Evolutionary conservation across 1,140 invertebrate species (phyloP).

Genomic region (Belonocnema kinseyi): DNA sequence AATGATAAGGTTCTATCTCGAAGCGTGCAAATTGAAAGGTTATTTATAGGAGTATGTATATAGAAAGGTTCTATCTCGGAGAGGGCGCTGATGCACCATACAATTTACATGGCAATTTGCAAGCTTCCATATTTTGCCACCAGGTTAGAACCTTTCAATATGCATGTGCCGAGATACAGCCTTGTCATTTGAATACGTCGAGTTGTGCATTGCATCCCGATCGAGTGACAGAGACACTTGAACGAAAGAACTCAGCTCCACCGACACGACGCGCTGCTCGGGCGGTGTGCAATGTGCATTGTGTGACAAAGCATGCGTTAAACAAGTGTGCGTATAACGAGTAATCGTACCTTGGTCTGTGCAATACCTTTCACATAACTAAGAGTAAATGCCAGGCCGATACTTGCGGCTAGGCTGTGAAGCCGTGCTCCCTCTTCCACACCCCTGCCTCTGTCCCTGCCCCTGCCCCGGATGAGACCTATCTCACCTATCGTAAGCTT

Average conservation of each 20-base stretch:
- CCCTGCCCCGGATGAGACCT: conserved; percentile 59
- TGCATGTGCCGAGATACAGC: no score
- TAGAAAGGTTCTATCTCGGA: no score
- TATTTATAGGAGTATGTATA: no score
- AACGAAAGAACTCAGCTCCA: conserved; percentile 2
- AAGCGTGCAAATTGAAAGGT: no score
- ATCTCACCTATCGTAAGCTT: conserved; percentile 53
- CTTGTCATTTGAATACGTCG: no score
- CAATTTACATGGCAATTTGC: no score
- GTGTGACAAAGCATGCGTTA: conserved; percentile 16
- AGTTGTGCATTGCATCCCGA: no score
- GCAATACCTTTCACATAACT: conserved; percentile 75
- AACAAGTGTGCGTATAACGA: conserved; percentile 59
- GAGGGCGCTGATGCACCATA: no score
- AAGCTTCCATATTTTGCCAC: no score
- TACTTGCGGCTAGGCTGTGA: conserved; percentile 37
- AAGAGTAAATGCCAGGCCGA: conserved; percentile 70
- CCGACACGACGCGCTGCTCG: no score
- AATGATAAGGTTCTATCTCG: no score
- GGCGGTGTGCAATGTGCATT: neutral
- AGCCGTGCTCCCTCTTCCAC: conserved; percentile 55
- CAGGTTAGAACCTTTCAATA: no score
- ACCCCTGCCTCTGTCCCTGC: conserved; percentile 52
- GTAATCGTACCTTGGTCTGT: conserved; percentile 66
- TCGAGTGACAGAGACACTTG: neutral